phyloP scores from a whole-genome alignment of 2,888 invertebrate species.

The Agrilus mali region DNA sequence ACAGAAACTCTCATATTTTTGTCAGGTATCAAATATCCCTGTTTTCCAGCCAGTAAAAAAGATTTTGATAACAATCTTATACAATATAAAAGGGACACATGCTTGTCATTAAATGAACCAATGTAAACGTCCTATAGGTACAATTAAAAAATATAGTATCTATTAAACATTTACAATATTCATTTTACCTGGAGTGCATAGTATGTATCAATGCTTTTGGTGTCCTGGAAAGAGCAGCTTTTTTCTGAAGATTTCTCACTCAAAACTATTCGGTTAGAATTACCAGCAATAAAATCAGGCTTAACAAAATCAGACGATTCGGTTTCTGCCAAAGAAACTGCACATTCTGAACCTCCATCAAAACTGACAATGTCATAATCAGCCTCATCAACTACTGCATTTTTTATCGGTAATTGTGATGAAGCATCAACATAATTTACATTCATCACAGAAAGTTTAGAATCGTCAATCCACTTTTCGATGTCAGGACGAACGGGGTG shows the following conservation, averaged over 20 bases:
- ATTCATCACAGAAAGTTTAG: conserved; percentile 27
- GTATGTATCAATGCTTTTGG: conserved; percentile 6
- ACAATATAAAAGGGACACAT: conserved; percentile 57
- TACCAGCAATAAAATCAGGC: conserved; percentile 21
- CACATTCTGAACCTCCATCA: no score
- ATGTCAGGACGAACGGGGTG: conserved; percentile 28
- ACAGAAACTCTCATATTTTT: conserved; percentile 75
- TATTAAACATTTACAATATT: neutral
- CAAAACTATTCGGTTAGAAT: conserved; percentile 21
- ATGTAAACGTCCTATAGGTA: conserved; percentile 49
- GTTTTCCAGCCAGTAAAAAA: conserved; percentile 57
- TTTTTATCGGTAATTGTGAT: no score
- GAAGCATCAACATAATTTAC: conserved; percentile 16
- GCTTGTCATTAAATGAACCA: conserved; percentile 51
- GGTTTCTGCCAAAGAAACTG: neutral
- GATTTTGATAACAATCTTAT: conserved; percentile 57
- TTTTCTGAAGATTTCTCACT: conserved; percentile 30
- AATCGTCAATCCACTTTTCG: conserved; percentile 33
- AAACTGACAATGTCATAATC: no score
- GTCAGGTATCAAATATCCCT: conserved; percentile 50
- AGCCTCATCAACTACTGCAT: no score
- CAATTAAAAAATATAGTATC: conserved; percentile 9
- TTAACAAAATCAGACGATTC: conserved; percentile 12
- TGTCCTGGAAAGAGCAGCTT: conserved; percentile 20
- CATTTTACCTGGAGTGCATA: neutral